Percentiles rank a stretch among this genome's conserved stretches.
These are phyloP conservation scores for Mesoclemmys tuberculata DNA, from an alignment of 2,113 vertebrate species.

Conservation along the genomic window DNA sequence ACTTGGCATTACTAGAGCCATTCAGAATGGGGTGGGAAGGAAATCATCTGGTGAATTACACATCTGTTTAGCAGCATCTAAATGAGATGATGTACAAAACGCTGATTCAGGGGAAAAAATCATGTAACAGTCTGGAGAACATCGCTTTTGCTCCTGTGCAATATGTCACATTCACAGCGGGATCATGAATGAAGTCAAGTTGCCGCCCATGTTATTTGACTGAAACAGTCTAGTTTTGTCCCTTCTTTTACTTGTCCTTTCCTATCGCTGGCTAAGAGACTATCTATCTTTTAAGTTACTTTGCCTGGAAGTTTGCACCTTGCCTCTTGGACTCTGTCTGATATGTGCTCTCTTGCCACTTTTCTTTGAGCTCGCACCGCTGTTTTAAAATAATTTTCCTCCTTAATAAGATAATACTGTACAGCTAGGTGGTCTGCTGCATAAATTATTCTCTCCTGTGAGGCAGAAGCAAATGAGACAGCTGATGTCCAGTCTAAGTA, in stretches of 20 bases:
- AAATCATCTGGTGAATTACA: not conserved
- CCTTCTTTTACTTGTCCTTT: not conserved
- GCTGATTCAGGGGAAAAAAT: not conserved
- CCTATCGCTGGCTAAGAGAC: not conserved
- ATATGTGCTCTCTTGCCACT: not conserved
- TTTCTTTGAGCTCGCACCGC: not conserved
- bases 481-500: not conserved
- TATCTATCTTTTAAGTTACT: not conserved
- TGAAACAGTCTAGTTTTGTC: not conserved
- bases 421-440: constrained; percentile 63
- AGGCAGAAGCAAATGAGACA: constrained; percentile 45
- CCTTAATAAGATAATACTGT: constrained; percentile 61
- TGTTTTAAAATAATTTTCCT: constrained; percentile 62
- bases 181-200: not conserved
- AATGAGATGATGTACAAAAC: not conserved
- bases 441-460: constrained; percentile 49
- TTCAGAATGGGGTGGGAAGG: not conserved
- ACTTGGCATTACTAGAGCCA: not conserved
- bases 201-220: not conserved
- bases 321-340: not conserved
- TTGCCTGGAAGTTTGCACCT: not conserved
- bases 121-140: not conserved
- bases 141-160: not conserved
- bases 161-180: not conserved
- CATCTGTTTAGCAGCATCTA: not conserved